Percentiles rank a stretch among this genome's conserved stretches.
Evolutionary conservation across 2,797 vertebrate genomes (phyloP).

Genomic region (Nothura maculosa): DNA sequence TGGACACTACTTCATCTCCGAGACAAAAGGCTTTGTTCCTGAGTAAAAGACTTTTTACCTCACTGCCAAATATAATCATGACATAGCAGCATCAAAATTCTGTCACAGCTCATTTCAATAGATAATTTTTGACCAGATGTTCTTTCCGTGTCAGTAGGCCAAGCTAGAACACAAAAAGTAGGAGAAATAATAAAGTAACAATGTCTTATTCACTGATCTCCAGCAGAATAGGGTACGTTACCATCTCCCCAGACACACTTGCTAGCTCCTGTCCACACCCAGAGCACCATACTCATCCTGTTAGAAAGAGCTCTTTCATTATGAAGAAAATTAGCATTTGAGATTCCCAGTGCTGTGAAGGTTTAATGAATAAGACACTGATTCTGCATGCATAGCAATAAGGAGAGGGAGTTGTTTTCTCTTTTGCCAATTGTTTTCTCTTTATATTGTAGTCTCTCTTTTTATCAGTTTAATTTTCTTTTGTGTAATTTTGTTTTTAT

Average conservation of each 20-base stretch:
- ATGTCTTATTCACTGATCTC: neutral
- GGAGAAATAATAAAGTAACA: neutral
- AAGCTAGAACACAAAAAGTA: neutral
- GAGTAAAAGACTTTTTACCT: neutral
- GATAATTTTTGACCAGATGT: neutral
- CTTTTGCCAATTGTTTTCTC: conserved; percentile 67
- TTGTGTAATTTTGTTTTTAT: conserved; percentile 72
- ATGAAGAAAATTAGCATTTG: conserved; percentile 56
- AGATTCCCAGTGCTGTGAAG: conserved; percentile 48
- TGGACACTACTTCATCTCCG: neutral
- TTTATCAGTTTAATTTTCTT: conserved; percentile 81
- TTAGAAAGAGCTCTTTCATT: conserved; percentile 17
- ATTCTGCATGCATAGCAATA: conserved; percentile 63
- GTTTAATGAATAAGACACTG: conserved; percentile 59
- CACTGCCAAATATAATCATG: neutral
- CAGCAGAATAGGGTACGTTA: neutral
- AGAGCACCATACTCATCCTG: neutral
- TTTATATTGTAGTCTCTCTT: conserved; percentile 70
- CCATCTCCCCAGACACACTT: neutral
- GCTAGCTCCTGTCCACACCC: neutral
- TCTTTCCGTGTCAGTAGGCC: neutral
- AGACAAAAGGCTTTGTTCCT: neutral
- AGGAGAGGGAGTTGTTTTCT: conserved; percentile 57
- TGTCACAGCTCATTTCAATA: neutral
- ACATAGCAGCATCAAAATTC: neutral